phyloP scores from a whole-genome alignment of 2,888 invertebrate species.

The Chironomus riparius region DNA sequence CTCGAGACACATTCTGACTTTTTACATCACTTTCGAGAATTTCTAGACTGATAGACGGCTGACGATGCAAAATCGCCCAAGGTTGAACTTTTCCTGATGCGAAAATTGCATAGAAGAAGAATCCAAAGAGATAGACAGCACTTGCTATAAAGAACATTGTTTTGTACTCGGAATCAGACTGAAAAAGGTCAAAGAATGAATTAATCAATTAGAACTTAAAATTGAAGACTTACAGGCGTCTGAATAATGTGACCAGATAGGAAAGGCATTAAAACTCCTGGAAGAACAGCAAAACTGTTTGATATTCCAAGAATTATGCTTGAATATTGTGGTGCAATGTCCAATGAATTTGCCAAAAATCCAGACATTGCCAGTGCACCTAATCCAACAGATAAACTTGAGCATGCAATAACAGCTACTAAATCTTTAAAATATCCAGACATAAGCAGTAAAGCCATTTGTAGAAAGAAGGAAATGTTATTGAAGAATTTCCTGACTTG shows the following conservation, averaged over 20 bases:
- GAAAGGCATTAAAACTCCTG: conserved; percentile 68
- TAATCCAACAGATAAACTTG: background rate
- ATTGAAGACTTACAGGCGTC: conserved; percentile 48
- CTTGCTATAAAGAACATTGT: conserved; percentile 14
- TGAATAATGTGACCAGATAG: conserved; percentile 61
- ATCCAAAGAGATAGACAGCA: conserved; percentile 19
- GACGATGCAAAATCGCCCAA: background rate
- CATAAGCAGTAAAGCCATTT: conserved; percentile 14
- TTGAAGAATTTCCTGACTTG: conserved; percentile 42
- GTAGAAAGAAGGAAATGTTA: conserved; percentile 6
- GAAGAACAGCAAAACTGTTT: conserved; percentile 74
- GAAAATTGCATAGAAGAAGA: conserved; percentile 16
- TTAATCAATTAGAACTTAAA: background rate
- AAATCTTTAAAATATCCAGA: background rate
- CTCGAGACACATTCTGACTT: no score
- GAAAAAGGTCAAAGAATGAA: background rate
- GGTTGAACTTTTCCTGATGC: conserved; percentile 16
- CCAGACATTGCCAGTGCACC: conserved; percentile 21
- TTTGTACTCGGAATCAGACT: conserved; percentile 7
- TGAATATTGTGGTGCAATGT: conserved; percentile 76
- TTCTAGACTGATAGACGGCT: background rate
- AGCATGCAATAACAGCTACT: background rate
- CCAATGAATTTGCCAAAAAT: conserved; percentile 61
- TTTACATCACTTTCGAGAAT: no score
- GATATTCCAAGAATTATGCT: conserved; percentile 77